These are phyloP conservation scores for Macrocentrus cingulum DNA, from an alignment of 1,140 invertebrate species.

Conservation along the genomic window DNA sequence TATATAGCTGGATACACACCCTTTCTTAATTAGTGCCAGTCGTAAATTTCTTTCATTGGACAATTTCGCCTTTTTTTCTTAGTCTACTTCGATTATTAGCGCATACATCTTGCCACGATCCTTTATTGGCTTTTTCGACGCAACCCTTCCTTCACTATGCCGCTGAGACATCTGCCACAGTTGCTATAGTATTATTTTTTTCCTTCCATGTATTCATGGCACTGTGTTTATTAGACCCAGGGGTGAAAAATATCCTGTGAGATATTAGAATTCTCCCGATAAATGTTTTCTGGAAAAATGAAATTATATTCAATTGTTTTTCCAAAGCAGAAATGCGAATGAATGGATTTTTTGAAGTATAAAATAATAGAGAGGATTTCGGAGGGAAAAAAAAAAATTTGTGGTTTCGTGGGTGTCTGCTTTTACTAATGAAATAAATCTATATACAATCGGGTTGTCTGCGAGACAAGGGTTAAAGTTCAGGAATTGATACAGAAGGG, in stretches of 20 bases:
- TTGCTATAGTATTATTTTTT: constrained; percentile 9
- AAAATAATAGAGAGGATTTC: too few relatives aligned
- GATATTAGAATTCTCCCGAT: too few relatives aligned
- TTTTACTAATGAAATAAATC: too few relatives aligned
- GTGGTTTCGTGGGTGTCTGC: too few relatives aligned
- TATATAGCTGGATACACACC: constrained; percentile 27
- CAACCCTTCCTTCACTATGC: constrained; percentile 42
- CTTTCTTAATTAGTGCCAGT: constrained; percentile 56
- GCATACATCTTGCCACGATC: constrained; percentile 54
- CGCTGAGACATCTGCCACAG: constrained; percentile 50
- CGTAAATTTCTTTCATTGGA: constrained; percentile 61
- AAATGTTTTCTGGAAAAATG: too few relatives aligned
- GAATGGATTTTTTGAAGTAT: too few relatives aligned
- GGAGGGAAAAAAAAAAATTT: too few relatives aligned
- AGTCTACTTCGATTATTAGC: constrained; percentile 56
- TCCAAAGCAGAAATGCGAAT: too few relatives aligned
- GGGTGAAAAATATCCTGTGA: constrained; percentile 22
- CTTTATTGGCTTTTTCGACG: constrained; percentile 42
- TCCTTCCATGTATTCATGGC: background rate
- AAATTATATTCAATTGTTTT: too few relatives aligned
- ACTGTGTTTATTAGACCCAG: background rate
- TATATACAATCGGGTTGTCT: too few relatives aligned
- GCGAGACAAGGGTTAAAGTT: too few relatives aligned
- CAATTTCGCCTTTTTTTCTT: constrained; percentile 45
- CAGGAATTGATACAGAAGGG: too few relatives aligned